phyloP scores from a whole-genome alignment of 2,113 vertebrate genomes.

The Passer montanus region DNA sequence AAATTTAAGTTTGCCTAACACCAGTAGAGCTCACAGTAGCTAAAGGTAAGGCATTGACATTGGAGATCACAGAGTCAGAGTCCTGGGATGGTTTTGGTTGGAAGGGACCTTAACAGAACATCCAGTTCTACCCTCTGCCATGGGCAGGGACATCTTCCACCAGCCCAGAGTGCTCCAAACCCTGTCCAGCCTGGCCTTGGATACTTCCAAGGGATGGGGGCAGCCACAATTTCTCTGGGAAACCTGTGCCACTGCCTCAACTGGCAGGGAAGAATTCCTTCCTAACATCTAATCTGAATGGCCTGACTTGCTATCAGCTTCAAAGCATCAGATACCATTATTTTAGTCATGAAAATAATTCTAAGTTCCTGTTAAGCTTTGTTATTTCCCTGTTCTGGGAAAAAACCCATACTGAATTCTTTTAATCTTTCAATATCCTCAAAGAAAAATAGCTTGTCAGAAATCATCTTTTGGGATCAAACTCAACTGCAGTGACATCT shows the following conservation, averaged over 20 bases:
- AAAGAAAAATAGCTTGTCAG: neutral
- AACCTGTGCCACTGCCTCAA: neutral
- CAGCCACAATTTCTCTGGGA: neutral
- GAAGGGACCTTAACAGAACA: neutral
- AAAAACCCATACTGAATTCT: accelerated
- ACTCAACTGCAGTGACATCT: neutral
- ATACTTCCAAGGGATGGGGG: neutral
- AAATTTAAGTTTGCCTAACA: neutral
- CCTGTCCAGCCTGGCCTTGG: neutral
- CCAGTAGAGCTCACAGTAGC: neutral
- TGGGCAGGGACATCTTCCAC: neutral
- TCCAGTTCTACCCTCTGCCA: neutral
- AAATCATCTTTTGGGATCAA: neutral
- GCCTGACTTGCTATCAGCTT: neutral
- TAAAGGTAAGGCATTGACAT: neutral
- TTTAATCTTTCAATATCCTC: neutral
- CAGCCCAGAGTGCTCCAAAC: neutral
- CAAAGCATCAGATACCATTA: neutral
- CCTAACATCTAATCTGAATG: neutral
- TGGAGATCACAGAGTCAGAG: neutral
- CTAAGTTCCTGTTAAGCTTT: neutral
- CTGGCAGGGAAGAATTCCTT: neutral
- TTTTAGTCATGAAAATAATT: neutral
- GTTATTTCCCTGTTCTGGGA: neutral
- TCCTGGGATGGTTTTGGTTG: neutral